These are phyloP conservation scores for Carollia perspicillata DNA, from an alignment of 2,113 vertebrate genomes.

Conservation along the genomic window DNA sequence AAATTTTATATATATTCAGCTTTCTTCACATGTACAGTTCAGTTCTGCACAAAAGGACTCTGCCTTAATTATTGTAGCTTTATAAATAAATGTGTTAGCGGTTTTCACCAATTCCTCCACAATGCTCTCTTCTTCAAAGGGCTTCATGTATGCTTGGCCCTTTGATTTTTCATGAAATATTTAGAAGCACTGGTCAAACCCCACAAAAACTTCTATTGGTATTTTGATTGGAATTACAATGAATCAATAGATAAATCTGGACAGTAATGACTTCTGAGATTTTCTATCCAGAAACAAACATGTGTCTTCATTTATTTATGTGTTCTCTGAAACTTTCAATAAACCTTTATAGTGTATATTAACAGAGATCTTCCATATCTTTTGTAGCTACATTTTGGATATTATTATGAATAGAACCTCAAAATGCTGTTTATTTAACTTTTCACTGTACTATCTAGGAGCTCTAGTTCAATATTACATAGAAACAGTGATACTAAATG, in stretches of 20 bases:
- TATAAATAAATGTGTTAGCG: not conserved
- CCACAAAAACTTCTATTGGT: not conserved
- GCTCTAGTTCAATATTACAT: not conserved
- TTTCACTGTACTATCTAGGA: not conserved
- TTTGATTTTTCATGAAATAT: slow-evolving; percentile 18
- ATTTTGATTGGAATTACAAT: not conserved
- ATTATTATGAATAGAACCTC: not conserved
- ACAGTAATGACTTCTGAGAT: not conserved
- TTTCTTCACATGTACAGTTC: not conserved
- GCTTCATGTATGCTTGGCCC: not conserved
- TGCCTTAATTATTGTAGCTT: not conserved
- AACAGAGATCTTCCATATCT: not conserved
- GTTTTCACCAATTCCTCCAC: not conserved
- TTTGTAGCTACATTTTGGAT: not conserved
- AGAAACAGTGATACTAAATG: not conserved
- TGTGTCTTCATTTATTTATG: not conserved
- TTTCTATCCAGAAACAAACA: not conserved
- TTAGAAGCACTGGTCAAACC: not conserved
- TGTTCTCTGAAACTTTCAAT: not conserved
- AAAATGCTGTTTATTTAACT: not conserved
- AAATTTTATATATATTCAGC: not conserved
- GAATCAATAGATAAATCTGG: not conserved
- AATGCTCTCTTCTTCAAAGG: not conserved
- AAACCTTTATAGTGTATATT: not conserved
- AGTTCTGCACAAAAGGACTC: not conserved